Percentiles rank a stretch among this genome's conserved stretches.
Evolutionary conservation across 2,113 vertebrate genomes (phyloP).

Genomic region (Anguilla rostrata): DNA sequence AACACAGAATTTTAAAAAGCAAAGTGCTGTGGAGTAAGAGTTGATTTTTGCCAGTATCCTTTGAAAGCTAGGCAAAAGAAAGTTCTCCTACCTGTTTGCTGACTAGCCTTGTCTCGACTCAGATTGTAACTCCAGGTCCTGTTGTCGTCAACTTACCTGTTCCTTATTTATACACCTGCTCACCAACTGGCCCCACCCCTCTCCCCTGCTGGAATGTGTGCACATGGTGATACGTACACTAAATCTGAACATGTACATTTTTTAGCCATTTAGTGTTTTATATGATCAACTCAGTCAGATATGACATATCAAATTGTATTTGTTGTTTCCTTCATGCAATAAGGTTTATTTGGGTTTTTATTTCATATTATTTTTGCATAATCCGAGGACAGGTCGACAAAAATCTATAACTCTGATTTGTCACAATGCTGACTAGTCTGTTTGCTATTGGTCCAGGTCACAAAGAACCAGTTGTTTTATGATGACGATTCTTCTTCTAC

Average conservation of each 20-base stretch:
- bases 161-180: constrained; percentile 76
- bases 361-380: constrained; percentile 52
- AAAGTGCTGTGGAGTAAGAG: not conserved
- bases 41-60: not conserved
- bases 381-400: constrained; percentile 78
- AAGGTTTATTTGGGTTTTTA: not conserved
- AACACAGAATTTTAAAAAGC: not conserved
- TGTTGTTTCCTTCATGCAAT: not conserved
- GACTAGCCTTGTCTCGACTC: constrained; percentile 32
- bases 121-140: constrained; percentile 50
- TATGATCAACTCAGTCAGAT: not conserved
- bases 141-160: constrained; percentile 48
- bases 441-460: constrained; percentile 73
- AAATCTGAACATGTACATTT: not conserved
- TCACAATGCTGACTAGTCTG: constrained; percentile 76
- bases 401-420: constrained; percentile 60
- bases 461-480: not conserved
- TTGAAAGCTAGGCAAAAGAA: not conserved
- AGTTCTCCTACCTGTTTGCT: constrained; percentile 77
- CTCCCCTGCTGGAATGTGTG: constrained; percentile 38
- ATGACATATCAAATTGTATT: not conserved
- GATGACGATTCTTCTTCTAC: no score
- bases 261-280: not conserved
- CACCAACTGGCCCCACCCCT: constrained; percentile 62
- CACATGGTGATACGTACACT: not conserved